These are phyloP conservation scores for Mythimna lalbum DNA, from an alignment of 2,888 invertebrate species.

Conservation along the genomic window DNA sequence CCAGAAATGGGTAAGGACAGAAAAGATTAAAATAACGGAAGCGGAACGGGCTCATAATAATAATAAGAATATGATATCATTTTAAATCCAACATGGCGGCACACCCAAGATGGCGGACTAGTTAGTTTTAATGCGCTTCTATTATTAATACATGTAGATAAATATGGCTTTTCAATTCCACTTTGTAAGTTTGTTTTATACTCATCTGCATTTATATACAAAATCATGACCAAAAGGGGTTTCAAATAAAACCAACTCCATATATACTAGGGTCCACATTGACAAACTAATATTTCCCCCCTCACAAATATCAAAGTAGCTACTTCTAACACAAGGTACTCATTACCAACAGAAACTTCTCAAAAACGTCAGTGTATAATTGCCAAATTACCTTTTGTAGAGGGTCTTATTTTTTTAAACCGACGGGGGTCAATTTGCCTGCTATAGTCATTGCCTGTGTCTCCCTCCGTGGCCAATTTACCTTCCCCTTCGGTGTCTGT, in stretches of 20 bases:
- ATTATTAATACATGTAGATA: too few species aligned
- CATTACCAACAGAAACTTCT: constrained; percentile 44
- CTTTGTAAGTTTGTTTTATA: too few species aligned
- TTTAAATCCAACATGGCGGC: too few species aligned
- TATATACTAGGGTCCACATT: not conserved
- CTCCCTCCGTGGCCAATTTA: constrained; percentile 77
- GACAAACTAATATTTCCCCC: constrained; percentile 8
- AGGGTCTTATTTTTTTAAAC: constrained; percentile 47
- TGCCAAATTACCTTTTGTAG: constrained; percentile 48
- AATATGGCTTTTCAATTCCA: too few species aligned
- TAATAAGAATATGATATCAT: too few species aligned
- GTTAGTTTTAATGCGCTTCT: too few species aligned
- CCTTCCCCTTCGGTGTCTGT: constrained; percentile 51
- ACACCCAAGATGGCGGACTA: too few species aligned
- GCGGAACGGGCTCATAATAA: too few species aligned
- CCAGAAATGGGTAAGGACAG: too few species aligned
- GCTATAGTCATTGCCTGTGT: constrained; percentile 68
- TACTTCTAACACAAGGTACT: constrained; percentile 40
- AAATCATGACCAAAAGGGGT: not conserved
- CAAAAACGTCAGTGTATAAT: constrained; percentile 54
- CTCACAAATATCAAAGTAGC: constrained; percentile 29
- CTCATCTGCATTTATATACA: not conserved
- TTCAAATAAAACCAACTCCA: not conserved
- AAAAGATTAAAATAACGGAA: too few species aligned
- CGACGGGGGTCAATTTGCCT: constrained; percentile 69